phyloP scores from a whole-genome alignment of 2,888 invertebrate species.

The Pammene aurita region DNA sequence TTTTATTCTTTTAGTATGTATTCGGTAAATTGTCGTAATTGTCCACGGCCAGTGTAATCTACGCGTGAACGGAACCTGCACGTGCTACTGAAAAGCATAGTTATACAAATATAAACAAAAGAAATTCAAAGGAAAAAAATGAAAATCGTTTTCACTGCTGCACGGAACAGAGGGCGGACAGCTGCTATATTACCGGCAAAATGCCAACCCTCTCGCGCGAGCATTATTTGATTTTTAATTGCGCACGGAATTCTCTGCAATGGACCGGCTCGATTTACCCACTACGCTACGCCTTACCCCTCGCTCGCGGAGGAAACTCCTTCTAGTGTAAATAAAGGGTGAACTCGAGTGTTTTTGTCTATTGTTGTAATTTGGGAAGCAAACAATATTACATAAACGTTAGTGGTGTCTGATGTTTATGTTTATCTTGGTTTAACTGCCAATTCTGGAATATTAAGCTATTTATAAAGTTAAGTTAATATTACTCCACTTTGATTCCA shows the following conservation, averaged over 20 bases:
- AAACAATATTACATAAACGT: conserved; percentile 20
- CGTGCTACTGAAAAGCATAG: background rate
- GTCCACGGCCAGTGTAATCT: no score
- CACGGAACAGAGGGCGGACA: background rate
- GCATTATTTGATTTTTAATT: conserved; percentile 82
- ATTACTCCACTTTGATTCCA: no score
- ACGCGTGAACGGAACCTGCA: no score
- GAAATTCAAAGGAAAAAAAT: background rate
- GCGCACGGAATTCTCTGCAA: conserved; percentile 70
- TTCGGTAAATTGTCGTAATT: no score
- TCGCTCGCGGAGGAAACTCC: conserved; percentile 19
- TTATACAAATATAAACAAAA: background rate
- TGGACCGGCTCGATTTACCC: conserved; percentile 51
- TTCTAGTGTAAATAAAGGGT: conserved; percentile 40
- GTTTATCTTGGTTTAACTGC: no score
- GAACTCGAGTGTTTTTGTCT: conserved; percentile 25
- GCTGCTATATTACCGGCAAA: conserved; percentile 34
- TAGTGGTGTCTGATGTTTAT: background rate
- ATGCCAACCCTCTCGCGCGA: conserved; percentile 48
- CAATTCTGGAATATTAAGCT: background rate
- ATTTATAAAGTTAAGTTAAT: background rate
- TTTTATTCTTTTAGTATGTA: no score
- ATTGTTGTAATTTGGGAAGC: conserved; percentile 29
- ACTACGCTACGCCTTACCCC: background rate
- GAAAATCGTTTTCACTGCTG: background rate